These are phyloP conservation scores for Cylindroiulus punctatus DNA, from an alignment of 2,888 invertebrate species.

Conservation along the genomic window DNA sequence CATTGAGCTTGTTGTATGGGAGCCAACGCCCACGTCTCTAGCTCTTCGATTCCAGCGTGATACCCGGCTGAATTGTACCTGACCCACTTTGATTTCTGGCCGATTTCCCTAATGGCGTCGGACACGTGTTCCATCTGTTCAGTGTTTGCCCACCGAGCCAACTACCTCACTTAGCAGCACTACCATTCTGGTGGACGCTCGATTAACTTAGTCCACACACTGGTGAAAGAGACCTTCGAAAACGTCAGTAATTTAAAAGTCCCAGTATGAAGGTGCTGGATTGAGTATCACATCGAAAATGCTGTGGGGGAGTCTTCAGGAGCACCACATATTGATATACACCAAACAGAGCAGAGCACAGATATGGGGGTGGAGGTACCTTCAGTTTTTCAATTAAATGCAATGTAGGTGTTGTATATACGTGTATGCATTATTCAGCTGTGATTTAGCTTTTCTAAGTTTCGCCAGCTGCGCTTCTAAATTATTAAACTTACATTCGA, in stretches of 20 bases:
- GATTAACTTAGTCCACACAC: not conserved
- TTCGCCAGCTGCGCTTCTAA: too few relatives aligned
- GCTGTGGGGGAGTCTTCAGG: too few relatives aligned
- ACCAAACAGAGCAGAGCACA: too few relatives aligned
- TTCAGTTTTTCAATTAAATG: too few relatives aligned
- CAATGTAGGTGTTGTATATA: too few relatives aligned
- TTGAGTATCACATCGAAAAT: too few relatives aligned
- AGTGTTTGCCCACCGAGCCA: not conserved
- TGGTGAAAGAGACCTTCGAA: not conserved
- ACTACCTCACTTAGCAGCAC: not conserved
- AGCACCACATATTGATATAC: too few relatives aligned
- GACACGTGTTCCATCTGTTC: slow-evolving; percentile 26
- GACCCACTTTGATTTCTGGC: slow-evolving; percentile 26
- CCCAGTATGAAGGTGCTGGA: too few relatives aligned
- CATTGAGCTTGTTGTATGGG: not conserved
- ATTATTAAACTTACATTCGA: too few relatives aligned
- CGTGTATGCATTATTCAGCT: too few relatives aligned
- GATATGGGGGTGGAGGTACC: too few relatives aligned
- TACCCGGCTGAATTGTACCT: not conserved
- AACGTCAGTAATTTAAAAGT: not conserved
- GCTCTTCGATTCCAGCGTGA: not conserved
- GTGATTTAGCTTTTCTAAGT: too few relatives aligned
- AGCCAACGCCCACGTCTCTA: slow-evolving; percentile 30
- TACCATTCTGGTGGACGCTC: not conserved
- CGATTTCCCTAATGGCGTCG: not conserved